Percentiles rank a stretch among this genome's conserved stretches.
Evolutionary conservation across 2,888 invertebrate species (phyloP).

Genomic region (Troides helena): DNA sequence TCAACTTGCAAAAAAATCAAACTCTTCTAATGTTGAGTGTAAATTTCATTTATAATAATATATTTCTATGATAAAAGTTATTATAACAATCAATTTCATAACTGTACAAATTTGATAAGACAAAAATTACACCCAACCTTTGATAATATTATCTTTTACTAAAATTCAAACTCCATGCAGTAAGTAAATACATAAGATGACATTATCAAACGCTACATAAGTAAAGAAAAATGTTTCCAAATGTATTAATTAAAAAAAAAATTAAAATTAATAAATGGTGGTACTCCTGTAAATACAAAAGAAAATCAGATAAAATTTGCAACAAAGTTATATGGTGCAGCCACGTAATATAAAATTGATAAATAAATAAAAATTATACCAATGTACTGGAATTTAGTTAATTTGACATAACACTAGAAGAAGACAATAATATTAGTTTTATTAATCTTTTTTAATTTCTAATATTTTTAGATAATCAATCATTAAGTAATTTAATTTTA

Average conservation of each 20-base stretch:
- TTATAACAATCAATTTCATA: background rate
- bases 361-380: background rate
- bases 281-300: conserved; percentile 22
- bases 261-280: background rate
- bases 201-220: background rate
- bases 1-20: conserved; percentile 5
- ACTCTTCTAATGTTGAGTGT: background rate
- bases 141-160: conserved; percentile 1
- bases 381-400: conserved; percentile 12
- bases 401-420: background rate
- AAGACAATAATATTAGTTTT: no score
- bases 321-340: conserved; percentile 8
- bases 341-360: background rate
- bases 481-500: no score
- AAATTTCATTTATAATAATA: background rate
- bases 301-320: conserved; percentile 5
- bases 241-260: background rate
- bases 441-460: no score
- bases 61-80: background rate
- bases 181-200: background rate
- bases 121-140: conserved; percentile 4
- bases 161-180: background rate
- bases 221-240: background rate
- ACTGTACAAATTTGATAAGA: background rate
- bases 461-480: no score